Percentiles rank a stretch among this genome's conserved stretches.
These are phyloP conservation scores for Mythimna pallens DNA, from an alignment of 2,888 invertebrate genomes.

Conservation along the genomic window DNA sequence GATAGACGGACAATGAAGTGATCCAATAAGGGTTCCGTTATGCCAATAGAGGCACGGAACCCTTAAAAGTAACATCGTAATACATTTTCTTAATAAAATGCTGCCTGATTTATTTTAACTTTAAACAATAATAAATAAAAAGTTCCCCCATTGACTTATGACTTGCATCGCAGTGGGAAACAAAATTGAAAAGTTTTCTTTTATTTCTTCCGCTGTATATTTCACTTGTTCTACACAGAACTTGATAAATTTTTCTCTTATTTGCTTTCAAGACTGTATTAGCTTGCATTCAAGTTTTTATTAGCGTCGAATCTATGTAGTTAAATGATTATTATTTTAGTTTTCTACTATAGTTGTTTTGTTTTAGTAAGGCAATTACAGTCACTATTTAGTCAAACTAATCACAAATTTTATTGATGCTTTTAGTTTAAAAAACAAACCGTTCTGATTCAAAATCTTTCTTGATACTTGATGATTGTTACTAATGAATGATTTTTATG, in stretches of 20 bases:
- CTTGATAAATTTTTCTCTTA: not conserved
- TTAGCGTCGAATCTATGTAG: not conserved
- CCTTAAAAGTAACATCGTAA: too few relatives aligned
- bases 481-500: not conserved
- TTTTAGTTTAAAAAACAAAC: not conserved
- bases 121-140: constrained; percentile 45
- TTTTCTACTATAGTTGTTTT: not conserved
- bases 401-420: not conserved
- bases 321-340: not conserved
- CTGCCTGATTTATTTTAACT: constrained; percentile 7
- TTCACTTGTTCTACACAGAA: not conserved
- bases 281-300: not conserved
- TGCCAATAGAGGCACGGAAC: too few relatives aligned
- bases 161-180: constrained; percentile 27
- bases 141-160: constrained; percentile 22
- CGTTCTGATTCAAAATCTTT: too few relatives aligned
- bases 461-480: too few relatives aligned
- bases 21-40: too few relatives aligned
- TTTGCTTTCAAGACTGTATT: not conserved
- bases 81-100: not conserved
- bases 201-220: constrained; percentile 22
- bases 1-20: too few relatives aligned
- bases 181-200: constrained; percentile 35
- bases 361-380: too few relatives aligned
- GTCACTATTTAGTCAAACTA: too few relatives aligned